Evolutionary conservation across 2,888 invertebrate genomes (phyloP), one percentile per base, ranked within the genome.

Genomic region (Tetramorium bicarinatum): DNA sequence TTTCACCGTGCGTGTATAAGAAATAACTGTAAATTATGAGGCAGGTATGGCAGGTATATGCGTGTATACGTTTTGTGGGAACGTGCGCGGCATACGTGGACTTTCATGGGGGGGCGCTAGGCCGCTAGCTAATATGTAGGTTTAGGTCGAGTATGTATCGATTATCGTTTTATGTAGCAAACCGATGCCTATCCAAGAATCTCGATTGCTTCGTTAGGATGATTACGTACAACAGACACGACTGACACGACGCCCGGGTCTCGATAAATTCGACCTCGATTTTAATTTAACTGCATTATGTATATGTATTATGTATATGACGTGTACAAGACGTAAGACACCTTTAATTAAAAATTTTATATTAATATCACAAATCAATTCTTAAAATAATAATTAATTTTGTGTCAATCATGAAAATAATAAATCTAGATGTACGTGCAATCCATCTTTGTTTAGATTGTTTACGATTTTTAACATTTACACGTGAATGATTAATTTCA

Each of bases 131-230:
- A 71, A 74, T 89, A 91, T 89, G 91, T 90, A 87, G 90, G 91
- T 91, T 91, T 91, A 87, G 91, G 91, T 90, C 91, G 89, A 90
- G 90, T 89, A 89, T 84, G 88, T 86, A 89, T 90, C 86, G 76
- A 91, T 91, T 91, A 89, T 62, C 77, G 66, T 84, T 85, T 87
- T 83, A 41, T 49, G 72, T 77, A 69, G 56, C 52, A 47, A 64
- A 82, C 49, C 67, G 71, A 83, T 38, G 64, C 72, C 71, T 61
- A 64, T 25, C 64, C 54, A 72, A 44, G 81, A 87, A 86, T 79
- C 61, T 62, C 72, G 80, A 84, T 84, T 56, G 66, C 54, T 76
- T 79, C 74, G 11, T 61, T 59, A 71, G 44, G 18, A 59, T 71
- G 8, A 71, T 59, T 47, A 18, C 3, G 47, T 18, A 34, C 8